Evolutionary conservation across 1,140 invertebrate genomes (phyloP), one percentile per base, ranked within the genome.

Genomic region (Aleiodes sp.): DNA sequence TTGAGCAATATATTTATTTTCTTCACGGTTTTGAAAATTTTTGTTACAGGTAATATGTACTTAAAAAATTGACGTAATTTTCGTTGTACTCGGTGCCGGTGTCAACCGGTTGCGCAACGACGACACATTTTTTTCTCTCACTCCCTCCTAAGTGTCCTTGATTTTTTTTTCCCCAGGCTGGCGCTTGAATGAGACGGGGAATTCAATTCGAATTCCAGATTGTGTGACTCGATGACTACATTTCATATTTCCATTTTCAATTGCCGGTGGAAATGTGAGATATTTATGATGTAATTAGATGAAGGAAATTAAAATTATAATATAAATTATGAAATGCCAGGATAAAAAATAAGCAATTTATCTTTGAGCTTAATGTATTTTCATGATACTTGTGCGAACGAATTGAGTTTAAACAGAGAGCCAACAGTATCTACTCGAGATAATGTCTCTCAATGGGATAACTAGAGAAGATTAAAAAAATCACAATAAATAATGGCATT

Each of bases 131-230:
- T 67, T 26, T 29, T 26, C 3, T 29, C 6, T 37, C 19, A 19
- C 41, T 59, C 28, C 6, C n/a, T 33, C 19, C 7, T n/a, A 26
- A 10, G 16, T 41, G 61, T 43, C 61, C 61, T 28, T 43, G 61
- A 63, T 43, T 28, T 33, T 62, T 62, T 37, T 39, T 39, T 16
- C n/a, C 19, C n/a, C 14, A 62, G 57, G 12, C 16, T 62, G 19
- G 3, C 33, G 12, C 61, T 43, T 7, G 37, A 64, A 64, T 43
- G 19, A 26, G 26, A 37, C 12, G 37, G 21, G 46, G 21, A 43
- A 64, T 26, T 9, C n/a, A n/a, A 64, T 64, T 46, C 19, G 43
- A 46, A 65, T 43, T 65, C 28, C 24, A 65, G 28, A 65, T 65
- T 56, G 41, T 56, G 43, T 56, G 41, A 56, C 26, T 64, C n/a